Base-by-base conservation (phyloP, 1,140 invertebrate species). In the Meloidogyne floridensis region DNA sequence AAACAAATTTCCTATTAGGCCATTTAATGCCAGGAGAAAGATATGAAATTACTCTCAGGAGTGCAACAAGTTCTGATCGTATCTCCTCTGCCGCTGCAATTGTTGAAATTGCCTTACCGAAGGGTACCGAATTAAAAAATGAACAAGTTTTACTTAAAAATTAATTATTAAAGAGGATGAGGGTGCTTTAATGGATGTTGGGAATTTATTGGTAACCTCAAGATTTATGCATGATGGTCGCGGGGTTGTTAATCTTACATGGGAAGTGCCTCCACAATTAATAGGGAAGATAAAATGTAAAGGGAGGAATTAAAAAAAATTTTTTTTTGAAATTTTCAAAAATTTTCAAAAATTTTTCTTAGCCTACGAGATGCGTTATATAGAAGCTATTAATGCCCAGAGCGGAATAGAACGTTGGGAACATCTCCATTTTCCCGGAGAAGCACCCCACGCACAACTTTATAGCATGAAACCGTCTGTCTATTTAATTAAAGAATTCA, bases 41-140 rank as follows among this genome's bases (percentile, higher is more conserved):
- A 47, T 89, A 90, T 79, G 88, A 90, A 76, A 86, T 89, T 75
- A 89, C 88, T 10, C 89, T 89, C 69, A 51, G 89, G 70, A 84
- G 84, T 32, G 88, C 88, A 13, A 84, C 74, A 32, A 75, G 81
- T 32, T 43, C 83, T 9, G 82, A 85, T 15, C 74, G 80, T 8
- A 78, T 85, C 11, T 90, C 88, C 7, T 71, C 72, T 11, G 88
- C 88, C n/a, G 88, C 88, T 13, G 89, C 88, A 10, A 89, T 89
- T 76, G 88, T 90, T 54, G 88, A 89, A 73, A 90, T 89, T 72
- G 83, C 82, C 11, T 82, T 90, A 80, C 88, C 88, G 51, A 85
- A 77, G 75, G 87, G 87, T 86, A 80, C n/a, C 3, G 1, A 59
- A 56, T 8, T n/a, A 5, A 10, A 18, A 72, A 82, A 2, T 51